These are phyloP conservation scores for Brachionus koreanus DNA, from an alignment of 1,140 invertebrate genomes.

Conservation along the genomic window DNA sequence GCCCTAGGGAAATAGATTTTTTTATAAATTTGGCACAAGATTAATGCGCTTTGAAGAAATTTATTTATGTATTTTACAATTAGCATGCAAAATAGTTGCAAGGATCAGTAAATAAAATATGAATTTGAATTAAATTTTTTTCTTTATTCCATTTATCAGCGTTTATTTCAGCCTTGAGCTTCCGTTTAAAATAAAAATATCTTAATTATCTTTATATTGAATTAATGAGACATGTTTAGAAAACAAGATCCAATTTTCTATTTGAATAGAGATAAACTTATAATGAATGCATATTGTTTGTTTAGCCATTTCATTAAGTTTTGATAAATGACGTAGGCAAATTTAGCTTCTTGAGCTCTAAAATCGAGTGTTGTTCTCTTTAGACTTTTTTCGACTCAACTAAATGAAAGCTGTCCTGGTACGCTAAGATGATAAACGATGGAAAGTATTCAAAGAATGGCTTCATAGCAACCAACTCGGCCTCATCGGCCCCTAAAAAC, in stretches of 20 bases:
- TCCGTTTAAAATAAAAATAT: background rate
- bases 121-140: background rate
- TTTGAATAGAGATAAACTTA: slow-evolving; percentile 19
- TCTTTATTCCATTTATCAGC: background rate
- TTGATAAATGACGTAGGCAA: background rate
- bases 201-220: background rate
- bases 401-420: background rate
- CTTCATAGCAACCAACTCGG: background rate
- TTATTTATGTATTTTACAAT: background rate
- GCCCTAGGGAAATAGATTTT: slow-evolving; percentile 13
- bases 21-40: background rate
- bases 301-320: background rate
- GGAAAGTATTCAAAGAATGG: slow-evolving; percentile 9
- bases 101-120: background rate
- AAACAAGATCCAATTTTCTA: background rate
- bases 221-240: background rate
- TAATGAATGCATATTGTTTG: background rate
- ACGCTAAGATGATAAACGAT: slow-evolving; percentile 10
- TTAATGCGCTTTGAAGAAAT: background rate
- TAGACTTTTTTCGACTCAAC: background rate
- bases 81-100: background rate
- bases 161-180: background rate
- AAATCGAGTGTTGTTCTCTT: background rate
- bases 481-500: background rate
- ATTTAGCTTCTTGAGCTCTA: background rate